A percentile compares a stretch with the other conserved stretches of the same genome.
phyloP scores from a whole-genome alignment of 2,888 invertebrate species.

The Aphodius granarius region DNA sequence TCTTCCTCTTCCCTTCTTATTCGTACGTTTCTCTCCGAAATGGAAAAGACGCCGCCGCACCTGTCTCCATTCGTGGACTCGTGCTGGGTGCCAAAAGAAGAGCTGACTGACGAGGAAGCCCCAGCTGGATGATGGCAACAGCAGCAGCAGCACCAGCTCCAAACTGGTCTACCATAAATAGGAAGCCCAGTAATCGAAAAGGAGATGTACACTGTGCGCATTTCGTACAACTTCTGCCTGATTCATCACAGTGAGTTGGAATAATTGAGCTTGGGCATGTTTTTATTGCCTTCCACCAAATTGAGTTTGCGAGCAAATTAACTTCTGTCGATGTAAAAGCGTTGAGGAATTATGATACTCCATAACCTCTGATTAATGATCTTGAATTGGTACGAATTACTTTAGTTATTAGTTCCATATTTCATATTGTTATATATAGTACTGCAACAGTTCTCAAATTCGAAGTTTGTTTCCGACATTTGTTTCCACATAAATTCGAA shows the following conservation, averaged over 20 bases:
- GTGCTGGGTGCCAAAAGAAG: conserved; percentile 29
- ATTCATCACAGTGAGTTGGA: neutral
- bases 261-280: neutral
- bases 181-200: conserved; percentile 5
- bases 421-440: too few species aligned
- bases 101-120: conserved; percentile 4
- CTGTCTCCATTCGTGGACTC: conserved; percentile 26
- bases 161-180: neutral
- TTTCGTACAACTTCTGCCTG: neutral
- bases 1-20: too few species aligned
- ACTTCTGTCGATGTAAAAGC: neutral
- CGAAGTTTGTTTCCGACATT: too few species aligned
- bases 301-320: neutral
- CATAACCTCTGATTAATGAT: neutral
- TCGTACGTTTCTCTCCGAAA: neutral
- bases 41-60: conserved; percentile 17
- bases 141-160: neutral
- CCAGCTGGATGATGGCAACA: neutral
- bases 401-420: too few species aligned
- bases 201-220: neutral
- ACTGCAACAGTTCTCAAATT: too few species aligned
- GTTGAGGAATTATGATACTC: neutral
- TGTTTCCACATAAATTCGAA: too few species aligned
- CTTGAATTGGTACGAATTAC: too few species aligned
- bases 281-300: conserved; percentile 10